Conservation (phyloP, 2,113 vertebrate genomes). For the Prunella himalayana region DNA sequence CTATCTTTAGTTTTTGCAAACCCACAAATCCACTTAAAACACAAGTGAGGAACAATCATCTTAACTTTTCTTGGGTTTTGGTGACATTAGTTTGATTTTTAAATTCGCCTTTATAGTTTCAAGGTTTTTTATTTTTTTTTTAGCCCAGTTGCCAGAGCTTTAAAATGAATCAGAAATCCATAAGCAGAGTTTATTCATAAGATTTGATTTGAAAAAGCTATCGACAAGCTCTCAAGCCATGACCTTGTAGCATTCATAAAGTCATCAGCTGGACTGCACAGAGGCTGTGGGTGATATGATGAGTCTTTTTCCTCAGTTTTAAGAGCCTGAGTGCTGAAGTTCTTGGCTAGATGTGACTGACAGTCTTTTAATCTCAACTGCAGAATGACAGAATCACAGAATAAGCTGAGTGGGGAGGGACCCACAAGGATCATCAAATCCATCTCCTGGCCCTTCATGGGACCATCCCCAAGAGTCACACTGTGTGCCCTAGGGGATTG, state of each 20-base stretch:
- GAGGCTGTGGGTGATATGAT: neutral
- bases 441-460: neutral
- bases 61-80: neutral
- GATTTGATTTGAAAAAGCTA: neutral
- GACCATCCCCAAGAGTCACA: no score
- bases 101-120: neutral
- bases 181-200: neutral
- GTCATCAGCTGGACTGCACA: neutral
- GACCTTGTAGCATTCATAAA: neutral
- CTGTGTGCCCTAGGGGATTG: accelerated
- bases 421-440: neutral
- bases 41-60: neutral
- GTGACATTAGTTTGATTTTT: neutral
- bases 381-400: neutral
- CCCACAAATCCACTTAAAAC: neutral
- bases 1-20: constrained; percentile 2
- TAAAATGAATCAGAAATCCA: neutral
- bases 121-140: neutral
- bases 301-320: neutral
- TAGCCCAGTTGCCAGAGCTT: neutral
- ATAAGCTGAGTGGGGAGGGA: neutral
- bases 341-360: neutral
- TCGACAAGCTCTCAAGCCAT: neutral
- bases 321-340: neutral
- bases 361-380: neutral